Evolutionary conservation across 1,140 invertebrate species (phyloP), one percentile per base, ranked within the genome.

Genomic region (Dreissena rostriformis): DNA sequence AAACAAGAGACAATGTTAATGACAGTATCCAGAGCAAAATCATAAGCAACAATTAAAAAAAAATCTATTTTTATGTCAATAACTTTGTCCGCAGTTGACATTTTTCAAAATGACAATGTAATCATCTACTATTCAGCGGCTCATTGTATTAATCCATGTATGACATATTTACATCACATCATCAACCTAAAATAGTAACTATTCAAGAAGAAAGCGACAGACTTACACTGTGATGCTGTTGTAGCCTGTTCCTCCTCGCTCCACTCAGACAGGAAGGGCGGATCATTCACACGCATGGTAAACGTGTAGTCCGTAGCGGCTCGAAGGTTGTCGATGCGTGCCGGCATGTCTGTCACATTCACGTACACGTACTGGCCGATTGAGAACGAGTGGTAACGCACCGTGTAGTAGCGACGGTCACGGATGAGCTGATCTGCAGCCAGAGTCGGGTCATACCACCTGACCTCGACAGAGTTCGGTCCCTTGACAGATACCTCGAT

Each of bases 181-280:
- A 39, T 39, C 39, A 39, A 39, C 39, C 2, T 5, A 39, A 39
- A 39, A 5, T 39, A 39, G 2, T 39, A 39, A 39, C 39, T 39
- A 8, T 39, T 39, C 8, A 39, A 39, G 39, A 2, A 39, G 39
- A 39, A 39, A 39, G 39, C 39, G 8, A 39, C 8, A 39, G 8
- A 8, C 39, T 2, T 39, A 39, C 39, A 39, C 39, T 39, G 39
- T 39, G 39, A 39, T 39, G 39, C 39, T 39, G 57, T 61, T n/a
- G 22, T 61, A 24, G 57, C 57, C 22, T 61, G 17, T 12, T 52
- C 65, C 22, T 67, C 63, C 17, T 82, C 80, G 49, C 80, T 82
- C 80, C 80, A 82, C 55, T 82, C 71, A 74, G 71, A 74, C 6
- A 82, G 80, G 63, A 75, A 82, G 39, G 80, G 80, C 29, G 80